These are phyloP conservation scores for Macrophya alboannulata DNA, from an alignment of 2,888 invertebrate genomes.

Conservation along the genomic window DNA sequence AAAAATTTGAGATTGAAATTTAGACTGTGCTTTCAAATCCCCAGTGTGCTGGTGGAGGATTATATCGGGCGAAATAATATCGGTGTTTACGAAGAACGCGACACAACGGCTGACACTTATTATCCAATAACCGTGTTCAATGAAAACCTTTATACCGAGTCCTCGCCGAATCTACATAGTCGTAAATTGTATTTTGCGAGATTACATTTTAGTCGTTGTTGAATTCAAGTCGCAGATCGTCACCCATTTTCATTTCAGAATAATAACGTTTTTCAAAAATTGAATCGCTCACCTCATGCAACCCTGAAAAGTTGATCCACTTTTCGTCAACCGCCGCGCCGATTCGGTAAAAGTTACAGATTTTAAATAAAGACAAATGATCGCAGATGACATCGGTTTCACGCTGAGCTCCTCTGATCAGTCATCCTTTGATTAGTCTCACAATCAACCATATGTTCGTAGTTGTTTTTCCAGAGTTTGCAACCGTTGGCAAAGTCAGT, in stretches of 20 bases:
- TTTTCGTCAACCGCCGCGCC: background rate
- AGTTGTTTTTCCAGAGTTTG: background rate
- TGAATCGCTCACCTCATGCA: background rate
- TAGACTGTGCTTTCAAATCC: too few species aligned
- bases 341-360: background rate
- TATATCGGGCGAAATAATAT: background rate
- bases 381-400: too few species aligned
- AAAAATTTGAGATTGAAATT: too few species aligned
- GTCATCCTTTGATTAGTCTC: background rate
- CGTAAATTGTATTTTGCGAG: background rate
- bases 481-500: background rate
- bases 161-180: background rate
- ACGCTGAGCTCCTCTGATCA: too few species aligned
- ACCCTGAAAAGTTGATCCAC: background rate
- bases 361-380: background rate
- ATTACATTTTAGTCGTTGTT: background rate
- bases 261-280: background rate
- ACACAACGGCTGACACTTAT: conserved; percentile 1
- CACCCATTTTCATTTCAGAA: background rate
- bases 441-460: background rate
- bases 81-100: background rate
- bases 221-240: background rate
- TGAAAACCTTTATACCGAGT: background rate
- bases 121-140: background rate
- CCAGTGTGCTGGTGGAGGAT: background rate